These are phyloP conservation scores for Falco peregrinus DNA, from an alignment of 2,797 vertebrate genomes.

Conservation along the genomic window DNA sequence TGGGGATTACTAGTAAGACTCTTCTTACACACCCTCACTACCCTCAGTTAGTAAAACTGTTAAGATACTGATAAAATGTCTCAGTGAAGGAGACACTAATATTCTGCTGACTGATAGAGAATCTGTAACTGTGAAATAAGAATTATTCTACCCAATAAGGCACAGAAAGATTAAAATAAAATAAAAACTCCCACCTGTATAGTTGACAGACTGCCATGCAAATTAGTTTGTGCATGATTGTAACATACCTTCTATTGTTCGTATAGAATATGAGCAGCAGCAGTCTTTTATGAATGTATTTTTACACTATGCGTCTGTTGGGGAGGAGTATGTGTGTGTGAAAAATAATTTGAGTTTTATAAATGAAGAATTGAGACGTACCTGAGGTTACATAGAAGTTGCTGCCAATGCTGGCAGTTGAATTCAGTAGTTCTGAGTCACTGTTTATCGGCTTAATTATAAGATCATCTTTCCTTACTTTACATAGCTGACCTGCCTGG, in stretches of 20 bases:
- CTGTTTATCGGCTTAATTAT: background rate
- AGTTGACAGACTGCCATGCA: background rate
- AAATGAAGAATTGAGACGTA: background rate
- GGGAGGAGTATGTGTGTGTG: background rate
- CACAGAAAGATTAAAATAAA: background rate
- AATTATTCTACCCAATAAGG: background rate
- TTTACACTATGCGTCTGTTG: background rate
- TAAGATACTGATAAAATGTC: background rate
- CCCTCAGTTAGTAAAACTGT: background rate
- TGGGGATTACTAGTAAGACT: background rate
- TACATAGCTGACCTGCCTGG: background rate
- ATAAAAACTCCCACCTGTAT: background rate
- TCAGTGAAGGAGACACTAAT: background rate
- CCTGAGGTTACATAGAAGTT: background rate
- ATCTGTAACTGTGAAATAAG: background rate
- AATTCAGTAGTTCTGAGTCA: background rate
- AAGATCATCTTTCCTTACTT: background rate
- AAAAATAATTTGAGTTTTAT: background rate
- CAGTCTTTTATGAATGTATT: background rate
- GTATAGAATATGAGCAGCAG: background rate
- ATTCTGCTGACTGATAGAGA: background rate
- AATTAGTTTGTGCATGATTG: background rate
- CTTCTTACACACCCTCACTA: background rate
- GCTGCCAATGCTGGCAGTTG: background rate
- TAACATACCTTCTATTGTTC: background rate